These are phyloP conservation scores for Mormyrus lacerda DNA, from an alignment of 2,113 vertebrate genomes.

Conservation along the genomic window DNA sequence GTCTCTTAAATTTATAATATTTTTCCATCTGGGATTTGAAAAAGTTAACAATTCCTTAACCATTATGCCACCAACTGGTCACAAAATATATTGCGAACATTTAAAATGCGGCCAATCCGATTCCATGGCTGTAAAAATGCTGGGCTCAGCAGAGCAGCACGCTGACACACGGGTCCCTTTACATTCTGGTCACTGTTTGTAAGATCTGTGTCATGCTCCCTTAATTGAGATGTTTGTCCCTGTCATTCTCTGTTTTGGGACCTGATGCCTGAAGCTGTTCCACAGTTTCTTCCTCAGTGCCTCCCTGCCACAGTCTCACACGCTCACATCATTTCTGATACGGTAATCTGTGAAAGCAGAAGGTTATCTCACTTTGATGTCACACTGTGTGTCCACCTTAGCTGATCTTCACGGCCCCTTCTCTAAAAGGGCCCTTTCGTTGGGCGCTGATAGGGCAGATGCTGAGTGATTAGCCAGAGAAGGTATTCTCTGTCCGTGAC, in stretches of 20 bases:
- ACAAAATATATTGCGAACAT: background rate
- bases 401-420: background rate
- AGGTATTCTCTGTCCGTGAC: background rate
- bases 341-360: background rate
- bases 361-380: slow-evolving; percentile 12
- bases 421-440: background rate
- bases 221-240: background rate
- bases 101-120: background rate
- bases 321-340: background rate
- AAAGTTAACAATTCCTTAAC: background rate
- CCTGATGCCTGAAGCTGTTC: background rate
- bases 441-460: background rate
- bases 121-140: background rate
- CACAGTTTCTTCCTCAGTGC: background rate
- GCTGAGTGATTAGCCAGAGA: background rate
- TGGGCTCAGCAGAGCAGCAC: background rate
- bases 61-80: background rate
- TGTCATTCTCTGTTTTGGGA: background rate
- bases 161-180: background rate
- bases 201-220: background rate
- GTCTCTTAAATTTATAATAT: background rate
- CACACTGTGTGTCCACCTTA: background rate
- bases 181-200: background rate
- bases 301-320: background rate
- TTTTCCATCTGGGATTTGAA: background rate